Conservation (phyloP, 64 coral and sea anemone genomes). For the Hydrozoanthus tunicans region DNA sequence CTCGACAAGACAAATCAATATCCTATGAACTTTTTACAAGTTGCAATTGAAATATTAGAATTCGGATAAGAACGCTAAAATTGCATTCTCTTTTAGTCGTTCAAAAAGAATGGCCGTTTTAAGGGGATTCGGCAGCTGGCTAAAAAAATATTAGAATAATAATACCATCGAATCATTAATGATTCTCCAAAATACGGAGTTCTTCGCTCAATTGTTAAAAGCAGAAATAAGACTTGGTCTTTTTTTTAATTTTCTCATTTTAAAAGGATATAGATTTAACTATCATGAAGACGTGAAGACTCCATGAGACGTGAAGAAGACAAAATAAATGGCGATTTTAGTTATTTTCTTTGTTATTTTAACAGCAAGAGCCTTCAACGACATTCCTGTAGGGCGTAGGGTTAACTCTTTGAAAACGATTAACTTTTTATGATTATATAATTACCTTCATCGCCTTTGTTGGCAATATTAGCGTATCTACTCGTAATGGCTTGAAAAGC, state of each 20-base stretch:
- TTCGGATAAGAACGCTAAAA: neutral
- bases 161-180: too few relatives aligned
- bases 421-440: constrained; percentile 3
- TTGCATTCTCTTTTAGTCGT: neutral
- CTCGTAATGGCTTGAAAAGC: constrained; percentile 32
- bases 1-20: neutral
- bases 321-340: too few relatives aligned
- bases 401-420: neutral
- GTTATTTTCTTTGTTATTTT: neutral
- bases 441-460: constrained; percentile 36
- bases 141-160: too few relatives aligned
- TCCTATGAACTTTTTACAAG: neutral
- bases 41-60: neutral
- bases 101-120: neutral
- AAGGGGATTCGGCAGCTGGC: neutral
- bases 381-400: neutral
- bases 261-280: too few relatives aligned
- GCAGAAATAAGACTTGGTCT: too few relatives aligned
- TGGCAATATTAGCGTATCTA: constrained; percentile 17
- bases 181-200: too few relatives aligned
- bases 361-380: neutral
- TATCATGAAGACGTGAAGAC: too few relatives aligned
- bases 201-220: too few relatives aligned
- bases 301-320: too few relatives aligned
- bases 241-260: too few relatives aligned